Percentiles rank a stretch among this genome's conserved stretches.
These are phyloP conservation scores for Darevskia nairensis DNA, from an alignment of 2,797 vertebrate species.

Conservation along the genomic window DNA sequence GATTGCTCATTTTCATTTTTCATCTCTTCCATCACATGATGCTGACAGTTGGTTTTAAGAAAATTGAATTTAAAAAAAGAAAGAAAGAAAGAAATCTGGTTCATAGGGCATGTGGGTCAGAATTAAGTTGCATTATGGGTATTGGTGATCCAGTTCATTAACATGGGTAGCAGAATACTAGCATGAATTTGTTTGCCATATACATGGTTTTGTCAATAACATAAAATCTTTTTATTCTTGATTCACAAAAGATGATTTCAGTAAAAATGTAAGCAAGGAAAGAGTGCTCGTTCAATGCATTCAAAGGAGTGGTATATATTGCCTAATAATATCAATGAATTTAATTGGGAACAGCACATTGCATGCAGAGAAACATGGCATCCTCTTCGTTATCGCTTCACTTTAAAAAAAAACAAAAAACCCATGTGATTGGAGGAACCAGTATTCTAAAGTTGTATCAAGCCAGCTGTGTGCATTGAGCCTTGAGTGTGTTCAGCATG, in stretches of 20 bases:
- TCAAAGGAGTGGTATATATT: background rate
- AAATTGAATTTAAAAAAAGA: slow-evolving; percentile 81
- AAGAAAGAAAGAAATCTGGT: slow-evolving; percentile 79
- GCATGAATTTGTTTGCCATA: slow-evolving; percentile 74
- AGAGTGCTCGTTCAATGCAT: slow-evolving; percentile 8
- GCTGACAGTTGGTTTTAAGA: slow-evolving; percentile 84
- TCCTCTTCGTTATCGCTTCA: slow-evolving; percentile 39
- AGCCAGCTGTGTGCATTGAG: slow-evolving; percentile 55
- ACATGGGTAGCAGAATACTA: slow-evolving; percentile 77
- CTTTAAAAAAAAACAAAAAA: slow-evolving; percentile 10
- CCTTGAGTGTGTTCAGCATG: slow-evolving; percentile 53
- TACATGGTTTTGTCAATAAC: slow-evolving; percentile 72
- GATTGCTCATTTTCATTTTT: slow-evolving; percentile 85
- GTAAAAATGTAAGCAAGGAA: slow-evolving; percentile 57
- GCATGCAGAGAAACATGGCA: slow-evolving; percentile 27
- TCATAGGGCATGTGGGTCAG: slow-evolving; percentile 82
- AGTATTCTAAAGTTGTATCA: slow-evolving; percentile 55
- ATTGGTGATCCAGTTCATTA: slow-evolving; percentile 81
- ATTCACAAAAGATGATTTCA: slow-evolving; percentile 53
- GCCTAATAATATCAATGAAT: slow-evolving; percentile 32
- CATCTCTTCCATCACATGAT: slow-evolving; percentile 82
- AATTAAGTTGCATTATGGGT: slow-evolving; percentile 83
- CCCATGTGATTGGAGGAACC: slow-evolving; percentile 22
- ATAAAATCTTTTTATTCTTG: slow-evolving; percentile 58
- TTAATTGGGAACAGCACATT: slow-evolving; percentile 34